A percentile compares a stretch with the other conserved stretches of the same genome.
Conservation (phyloP, 2,888 invertebrate species). For the Beris morrisii region DNA sequence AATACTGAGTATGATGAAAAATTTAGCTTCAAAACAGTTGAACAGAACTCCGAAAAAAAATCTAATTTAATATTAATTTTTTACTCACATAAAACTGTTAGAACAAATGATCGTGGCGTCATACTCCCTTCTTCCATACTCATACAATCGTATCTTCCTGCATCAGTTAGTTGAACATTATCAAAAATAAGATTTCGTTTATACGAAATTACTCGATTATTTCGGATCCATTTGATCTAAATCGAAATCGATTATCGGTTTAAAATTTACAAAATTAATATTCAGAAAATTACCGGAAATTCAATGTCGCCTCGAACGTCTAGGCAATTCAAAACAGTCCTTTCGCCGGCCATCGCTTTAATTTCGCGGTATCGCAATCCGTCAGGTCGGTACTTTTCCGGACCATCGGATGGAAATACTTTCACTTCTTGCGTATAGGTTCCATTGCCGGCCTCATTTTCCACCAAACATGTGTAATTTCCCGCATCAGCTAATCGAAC, state of each 20-base stretch:
- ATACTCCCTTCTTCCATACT: not conserved
- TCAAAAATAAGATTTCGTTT: not conserved
- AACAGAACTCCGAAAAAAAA: no score
- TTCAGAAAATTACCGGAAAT: not conserved
- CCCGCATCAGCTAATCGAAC: conserved; percentile 58
- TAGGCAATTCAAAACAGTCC: not conserved
- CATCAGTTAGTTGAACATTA: conserved; percentile 4
- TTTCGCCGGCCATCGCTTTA: not conserved
- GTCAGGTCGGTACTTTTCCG: not conserved
- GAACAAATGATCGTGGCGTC: not conserved
- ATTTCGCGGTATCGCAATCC: no score
- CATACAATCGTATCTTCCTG: conserved; percentile 17
- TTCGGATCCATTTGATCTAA: conserved; percentile 13
- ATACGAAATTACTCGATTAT: conserved; percentile 11
- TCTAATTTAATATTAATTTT: no score
- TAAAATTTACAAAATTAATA: not conserved
- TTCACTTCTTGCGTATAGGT: conserved; percentile 5
- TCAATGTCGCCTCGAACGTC: not conserved
- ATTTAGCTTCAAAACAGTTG: no score
- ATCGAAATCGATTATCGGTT: not conserved
- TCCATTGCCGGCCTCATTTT: conserved; percentile 59
- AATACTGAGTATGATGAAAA: no score
- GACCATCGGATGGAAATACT: conserved; percentile 5
- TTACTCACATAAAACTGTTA: conserved; percentile 6
- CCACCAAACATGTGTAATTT: conserved; percentile 63